Evolutionary conservation across 2,888 invertebrate species (phyloP).

Genomic region (Epirrhoe tristata): DNA sequence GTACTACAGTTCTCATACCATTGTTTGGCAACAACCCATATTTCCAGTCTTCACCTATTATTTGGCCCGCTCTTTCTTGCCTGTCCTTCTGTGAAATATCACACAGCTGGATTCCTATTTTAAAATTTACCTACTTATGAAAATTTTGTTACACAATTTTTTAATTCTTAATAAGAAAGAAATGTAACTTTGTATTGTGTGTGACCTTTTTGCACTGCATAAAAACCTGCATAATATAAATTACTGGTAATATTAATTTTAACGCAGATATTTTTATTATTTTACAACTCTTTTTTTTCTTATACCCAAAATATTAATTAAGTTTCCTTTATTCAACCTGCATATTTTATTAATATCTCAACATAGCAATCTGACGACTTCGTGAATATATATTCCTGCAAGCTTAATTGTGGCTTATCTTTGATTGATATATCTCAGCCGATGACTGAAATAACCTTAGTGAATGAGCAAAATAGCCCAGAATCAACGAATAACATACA

Average conservation of each 20-base stretch:
- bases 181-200: too few species aligned
- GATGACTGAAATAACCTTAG: constrained; percentile 9
- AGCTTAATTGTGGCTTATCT: background rate
- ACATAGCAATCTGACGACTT: background rate
- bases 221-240: too few species aligned
- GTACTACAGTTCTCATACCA: background rate
- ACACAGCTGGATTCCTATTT: background rate
- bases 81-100: constrained; percentile 18
- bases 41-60: constrained; percentile 23
- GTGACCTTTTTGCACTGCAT: too few species aligned
- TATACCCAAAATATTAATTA: too few species aligned
- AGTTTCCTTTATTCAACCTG: too few species aligned
- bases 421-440: constrained; percentile 4
- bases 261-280: too few species aligned
- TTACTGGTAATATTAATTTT: too few species aligned
- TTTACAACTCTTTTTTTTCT: too few species aligned
- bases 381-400: background rate
- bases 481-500: constrained; percentile 35
- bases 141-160: too few species aligned
- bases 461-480: constrained; percentile 1
- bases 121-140: too few species aligned
- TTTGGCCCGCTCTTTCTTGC: constrained; percentile 20
- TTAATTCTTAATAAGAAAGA: too few species aligned
- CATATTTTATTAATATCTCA: too few species aligned
- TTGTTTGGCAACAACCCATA: constrained; percentile 25